These are phyloP conservation scores for Amblyopsis rosae DNA, from an alignment of 2,113 vertebrate genomes.

Conservation along the genomic window DNA sequence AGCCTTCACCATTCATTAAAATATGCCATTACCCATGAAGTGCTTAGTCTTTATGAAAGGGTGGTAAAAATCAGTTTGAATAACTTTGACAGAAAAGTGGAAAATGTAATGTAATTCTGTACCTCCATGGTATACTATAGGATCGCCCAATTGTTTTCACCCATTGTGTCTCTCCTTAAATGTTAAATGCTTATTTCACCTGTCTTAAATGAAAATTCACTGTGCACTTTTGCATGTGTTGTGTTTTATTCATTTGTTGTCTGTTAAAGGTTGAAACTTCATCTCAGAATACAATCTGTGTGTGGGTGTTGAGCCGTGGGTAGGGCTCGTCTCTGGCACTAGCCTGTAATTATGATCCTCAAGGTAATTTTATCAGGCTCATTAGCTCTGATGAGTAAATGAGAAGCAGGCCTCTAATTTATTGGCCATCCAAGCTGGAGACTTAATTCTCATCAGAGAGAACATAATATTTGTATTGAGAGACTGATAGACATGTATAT, in stretches of 20 bases:
- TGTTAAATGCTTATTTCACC: neutral
- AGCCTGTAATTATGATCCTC: conserved; percentile 85
- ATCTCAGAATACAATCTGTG: conserved; percentile 36
- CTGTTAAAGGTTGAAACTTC: conserved; percentile 37
- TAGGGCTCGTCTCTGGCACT: conserved; percentile 73
- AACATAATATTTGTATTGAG: conserved; percentile 83
- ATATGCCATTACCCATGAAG: conserved; percentile 81
- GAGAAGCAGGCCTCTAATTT: conserved; percentile 83
- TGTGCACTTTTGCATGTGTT: conserved; percentile 14
- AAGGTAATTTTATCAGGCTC: conserved; percentile 86
- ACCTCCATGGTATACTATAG: conserved; percentile 24
- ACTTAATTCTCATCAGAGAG: conserved; percentile 79
- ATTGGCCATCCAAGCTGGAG: conserved; percentile 81
- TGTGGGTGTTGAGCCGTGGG: conserved; percentile 27
- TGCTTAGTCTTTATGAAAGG: conserved; percentile 78
- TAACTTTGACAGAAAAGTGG: conserved; percentile 56
- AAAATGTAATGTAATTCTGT: conserved; percentile 49
- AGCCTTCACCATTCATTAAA: conserved; percentile 77
- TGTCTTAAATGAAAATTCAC: neutral
- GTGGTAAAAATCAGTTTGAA: conserved; percentile 66
- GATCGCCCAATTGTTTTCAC: conserved; percentile 24
- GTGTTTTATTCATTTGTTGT: conserved; percentile 20
- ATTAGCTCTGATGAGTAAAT: conserved; percentile 85
- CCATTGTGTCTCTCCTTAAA: too few relatives aligned
- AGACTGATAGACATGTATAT: conserved; percentile 64